These are phyloP conservation scores for Rhopalosiphum maidis DNA, from an alignment of 1,140 invertebrate species.

Conservation along the genomic window DNA sequence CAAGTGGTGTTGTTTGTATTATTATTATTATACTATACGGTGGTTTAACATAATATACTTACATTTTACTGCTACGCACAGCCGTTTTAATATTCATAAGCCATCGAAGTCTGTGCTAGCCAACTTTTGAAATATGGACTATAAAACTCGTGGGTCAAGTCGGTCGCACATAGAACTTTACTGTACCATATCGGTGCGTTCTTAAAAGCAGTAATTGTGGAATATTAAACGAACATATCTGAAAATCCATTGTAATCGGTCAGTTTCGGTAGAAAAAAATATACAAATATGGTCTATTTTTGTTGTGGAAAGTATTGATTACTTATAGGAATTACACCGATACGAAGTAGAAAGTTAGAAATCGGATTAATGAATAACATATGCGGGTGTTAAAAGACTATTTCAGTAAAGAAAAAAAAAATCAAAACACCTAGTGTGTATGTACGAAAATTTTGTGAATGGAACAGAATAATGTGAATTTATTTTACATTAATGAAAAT, in stretches of 20 bases:
- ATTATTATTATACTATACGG: background rate
- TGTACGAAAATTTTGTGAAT: background rate
- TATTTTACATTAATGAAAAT: slow-evolving; percentile 21
- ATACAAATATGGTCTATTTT: too few relatives aligned
- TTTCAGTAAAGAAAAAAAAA: background rate
- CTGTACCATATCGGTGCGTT: too few relatives aligned
- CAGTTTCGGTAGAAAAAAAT: background rate
- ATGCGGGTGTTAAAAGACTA: background rate
- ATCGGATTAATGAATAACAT: background rate
- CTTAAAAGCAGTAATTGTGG: too few relatives aligned
- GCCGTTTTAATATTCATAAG: background rate
- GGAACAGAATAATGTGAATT: background rate
- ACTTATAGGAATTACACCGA: background rate
- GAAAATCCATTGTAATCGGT: too few relatives aligned
- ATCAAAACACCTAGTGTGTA: background rate
- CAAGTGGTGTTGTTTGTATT: background rate
- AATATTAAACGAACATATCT: too few relatives aligned
- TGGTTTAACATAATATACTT: background rate
- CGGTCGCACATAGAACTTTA: too few relatives aligned
- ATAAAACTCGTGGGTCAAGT: background rate
- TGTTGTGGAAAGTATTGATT: background rate
- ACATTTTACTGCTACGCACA: background rate
- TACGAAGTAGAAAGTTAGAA: background rate
- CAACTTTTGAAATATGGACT: background rate
- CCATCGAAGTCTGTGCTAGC: background rate